These are phyloP conservation scores for Synaphobranchus kaupii DNA, from an alignment of 2,797 vertebrate species.

Conservation along the genomic window DNA sequence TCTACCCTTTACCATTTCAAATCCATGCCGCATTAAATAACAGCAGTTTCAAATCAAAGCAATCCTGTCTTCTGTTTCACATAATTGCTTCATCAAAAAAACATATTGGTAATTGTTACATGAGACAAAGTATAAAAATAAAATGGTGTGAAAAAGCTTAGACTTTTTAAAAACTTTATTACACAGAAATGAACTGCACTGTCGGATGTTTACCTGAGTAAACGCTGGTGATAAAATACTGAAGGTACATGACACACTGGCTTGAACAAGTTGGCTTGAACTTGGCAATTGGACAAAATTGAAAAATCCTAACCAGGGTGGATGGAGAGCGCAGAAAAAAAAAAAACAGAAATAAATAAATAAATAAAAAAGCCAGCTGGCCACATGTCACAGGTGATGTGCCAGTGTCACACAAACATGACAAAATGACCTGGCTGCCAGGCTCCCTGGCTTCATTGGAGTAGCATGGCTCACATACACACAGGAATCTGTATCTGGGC, in stretches of 20 bases:
- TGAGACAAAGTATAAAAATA: neutral
- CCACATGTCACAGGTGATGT: neutral
- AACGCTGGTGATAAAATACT: neutral
- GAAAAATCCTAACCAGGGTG: neutral
- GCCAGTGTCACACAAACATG: neutral
- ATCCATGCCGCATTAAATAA: constrained; percentile 24
- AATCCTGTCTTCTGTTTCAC: too few relatives aligned
- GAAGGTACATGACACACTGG: neutral
- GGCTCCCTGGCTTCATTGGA: neutral
- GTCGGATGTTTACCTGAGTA: neutral
- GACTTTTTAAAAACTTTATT: neutral
- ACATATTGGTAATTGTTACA: neutral
- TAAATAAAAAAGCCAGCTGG: too few relatives aligned
- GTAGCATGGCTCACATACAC: neutral
- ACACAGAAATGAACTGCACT: neutral
- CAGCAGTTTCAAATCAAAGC: neutral
- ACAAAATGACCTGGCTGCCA: neutral
- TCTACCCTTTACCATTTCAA: constrained; percentile 20
- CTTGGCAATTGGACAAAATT: neutral
- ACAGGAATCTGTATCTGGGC: too few relatives aligned
- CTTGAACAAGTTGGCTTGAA: neutral
- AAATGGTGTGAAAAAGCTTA: neutral
- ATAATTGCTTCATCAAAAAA: constrained; percentile 1
- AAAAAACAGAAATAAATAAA: too few relatives aligned
- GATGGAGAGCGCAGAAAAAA: neutral